Evolutionary conservation across 1,140 invertebrate species (phyloP).

Genomic region (Adoxophyes honmai): DNA sequence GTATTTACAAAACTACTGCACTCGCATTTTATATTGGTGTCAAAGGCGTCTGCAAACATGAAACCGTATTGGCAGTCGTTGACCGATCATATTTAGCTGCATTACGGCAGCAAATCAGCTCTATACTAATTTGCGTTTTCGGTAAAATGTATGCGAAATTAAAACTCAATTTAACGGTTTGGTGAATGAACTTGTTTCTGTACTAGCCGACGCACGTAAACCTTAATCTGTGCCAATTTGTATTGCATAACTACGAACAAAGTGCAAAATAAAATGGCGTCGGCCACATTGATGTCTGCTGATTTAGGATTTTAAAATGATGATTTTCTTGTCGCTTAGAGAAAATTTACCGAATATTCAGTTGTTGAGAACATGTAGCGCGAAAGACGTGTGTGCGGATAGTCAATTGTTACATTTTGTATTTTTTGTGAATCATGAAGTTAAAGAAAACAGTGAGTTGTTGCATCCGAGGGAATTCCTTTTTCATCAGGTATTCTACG

Average conservation of each 20-base stretch:
- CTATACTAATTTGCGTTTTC: neutral
- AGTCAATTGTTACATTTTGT: slow-evolving; percentile 18
- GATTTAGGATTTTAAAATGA: slow-evolving; percentile 30
- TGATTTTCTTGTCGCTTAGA: slow-evolving; percentile 48
- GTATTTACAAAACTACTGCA: slow-evolving; percentile 32
- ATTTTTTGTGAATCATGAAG: slow-evolving; percentile 54
- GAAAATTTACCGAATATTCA: slow-evolving; percentile 42
- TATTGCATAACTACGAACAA: slow-evolving; percentile 50
- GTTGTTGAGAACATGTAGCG: slow-evolving; percentile 42
- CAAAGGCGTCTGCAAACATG: slow-evolving; percentile 29
- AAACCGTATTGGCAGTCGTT: slow-evolving; percentile 28
- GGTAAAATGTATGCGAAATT: neutral
- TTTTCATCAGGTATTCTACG: slow-evolving; percentile 48
- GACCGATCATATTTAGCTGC: slow-evolving; percentile 21
- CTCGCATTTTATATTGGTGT: slow-evolving; percentile 29
- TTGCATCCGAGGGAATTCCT: slow-evolving; percentile 56
- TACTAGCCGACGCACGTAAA: neutral
- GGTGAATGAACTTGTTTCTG: neutral
- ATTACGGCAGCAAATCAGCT: too few relatives aligned
- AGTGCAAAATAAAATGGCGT: slow-evolving; percentile 50
- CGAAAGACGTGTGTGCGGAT: slow-evolving; percentile 25
- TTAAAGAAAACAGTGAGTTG: slow-evolving; percentile 64
- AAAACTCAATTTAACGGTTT: neutral
- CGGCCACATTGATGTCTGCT: slow-evolving; percentile 58
- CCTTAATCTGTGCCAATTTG: slow-evolving; percentile 38